These are phyloP conservation scores for Muscicapa comitata DNA, from an alignment of 2,797 vertebrate genomes.

Conservation along the genomic window DNA sequence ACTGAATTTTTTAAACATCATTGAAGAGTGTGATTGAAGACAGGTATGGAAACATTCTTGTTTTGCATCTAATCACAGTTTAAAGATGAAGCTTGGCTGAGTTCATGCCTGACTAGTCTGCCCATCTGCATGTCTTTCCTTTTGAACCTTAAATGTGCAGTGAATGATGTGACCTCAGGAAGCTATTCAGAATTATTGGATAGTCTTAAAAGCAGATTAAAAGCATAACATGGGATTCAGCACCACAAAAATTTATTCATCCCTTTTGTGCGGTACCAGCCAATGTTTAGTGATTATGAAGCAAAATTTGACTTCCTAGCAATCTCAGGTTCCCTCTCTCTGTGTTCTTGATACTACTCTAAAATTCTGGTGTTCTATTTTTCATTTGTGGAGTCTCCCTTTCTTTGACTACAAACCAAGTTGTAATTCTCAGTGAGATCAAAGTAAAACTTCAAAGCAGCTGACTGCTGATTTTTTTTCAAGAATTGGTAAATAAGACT, in stretches of 20 bases:
- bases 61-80: not conserved
- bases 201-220: not conserved
- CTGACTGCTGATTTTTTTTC: not conserved
- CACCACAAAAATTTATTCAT: not conserved
- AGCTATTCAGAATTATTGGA: not conserved
- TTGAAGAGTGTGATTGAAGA: not conserved
- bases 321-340: not conserved
- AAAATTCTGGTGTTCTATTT: not conserved
- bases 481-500: not conserved
- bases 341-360: not conserved
- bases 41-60: not conserved
- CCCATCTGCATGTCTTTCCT: not conserved
- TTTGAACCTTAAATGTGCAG: not conserved
- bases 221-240: not conserved
- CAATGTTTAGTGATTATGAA: not conserved
- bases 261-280: not conserved
- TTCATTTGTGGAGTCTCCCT: not conserved
- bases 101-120: not conserved
- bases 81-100: not conserved
- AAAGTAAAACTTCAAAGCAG: slow-evolving; percentile 21
- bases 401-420: not conserved
- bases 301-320: not conserved
- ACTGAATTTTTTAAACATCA: not conserved
- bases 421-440: not conserved
- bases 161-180: not conserved